These are phyloP conservation scores for Leptopilina drosophilae DNA, from an alignment of 2,888 invertebrate genomes.

Conservation along the genomic window DNA sequence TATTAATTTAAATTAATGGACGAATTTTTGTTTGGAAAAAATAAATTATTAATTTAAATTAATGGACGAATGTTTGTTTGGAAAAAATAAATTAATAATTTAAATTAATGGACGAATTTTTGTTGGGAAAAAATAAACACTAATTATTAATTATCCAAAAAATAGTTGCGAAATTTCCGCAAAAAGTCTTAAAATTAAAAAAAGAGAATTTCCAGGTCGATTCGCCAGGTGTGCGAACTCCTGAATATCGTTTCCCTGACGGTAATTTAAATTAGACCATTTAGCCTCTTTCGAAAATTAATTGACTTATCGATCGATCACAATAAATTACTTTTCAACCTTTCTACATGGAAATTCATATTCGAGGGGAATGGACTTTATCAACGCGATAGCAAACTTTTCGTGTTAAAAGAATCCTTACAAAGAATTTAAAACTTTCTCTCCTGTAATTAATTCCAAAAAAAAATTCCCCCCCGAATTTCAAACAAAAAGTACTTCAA, in stretches of 20 bases:
- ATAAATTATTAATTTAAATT: neutral
- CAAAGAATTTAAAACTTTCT: neutral
- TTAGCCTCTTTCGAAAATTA: conserved; percentile 69
- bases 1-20: neutral
- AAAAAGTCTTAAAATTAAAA: neutral
- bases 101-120: too few relatives aligned
- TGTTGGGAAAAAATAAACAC: neutral
- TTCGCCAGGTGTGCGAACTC: conserved; percentile 55
- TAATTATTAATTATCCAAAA: neutral
- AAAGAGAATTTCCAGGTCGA: conserved; percentile 25
- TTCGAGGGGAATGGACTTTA: conserved; percentile 3
- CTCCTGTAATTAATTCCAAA: neutral
- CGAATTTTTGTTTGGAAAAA: too few relatives aligned
- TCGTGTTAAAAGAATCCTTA: neutral
- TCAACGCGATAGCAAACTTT: neutral
- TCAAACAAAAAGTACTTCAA: too few relatives aligned
- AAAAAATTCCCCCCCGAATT: too few relatives aligned
- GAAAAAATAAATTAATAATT: neutral
- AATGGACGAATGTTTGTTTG: too few relatives aligned
- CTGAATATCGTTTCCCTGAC: conserved; percentile 45
- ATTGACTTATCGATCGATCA: conserved; percentile 64
- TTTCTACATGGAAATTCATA: neutral
- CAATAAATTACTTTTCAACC: conserved; percentile 13
- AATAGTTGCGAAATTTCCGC: neutral
- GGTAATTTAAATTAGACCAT: conserved; percentile 62